Conservation (phyloP, 2,797 vertebrate genomes). For the Oreochromis mossambicus region DNA sequence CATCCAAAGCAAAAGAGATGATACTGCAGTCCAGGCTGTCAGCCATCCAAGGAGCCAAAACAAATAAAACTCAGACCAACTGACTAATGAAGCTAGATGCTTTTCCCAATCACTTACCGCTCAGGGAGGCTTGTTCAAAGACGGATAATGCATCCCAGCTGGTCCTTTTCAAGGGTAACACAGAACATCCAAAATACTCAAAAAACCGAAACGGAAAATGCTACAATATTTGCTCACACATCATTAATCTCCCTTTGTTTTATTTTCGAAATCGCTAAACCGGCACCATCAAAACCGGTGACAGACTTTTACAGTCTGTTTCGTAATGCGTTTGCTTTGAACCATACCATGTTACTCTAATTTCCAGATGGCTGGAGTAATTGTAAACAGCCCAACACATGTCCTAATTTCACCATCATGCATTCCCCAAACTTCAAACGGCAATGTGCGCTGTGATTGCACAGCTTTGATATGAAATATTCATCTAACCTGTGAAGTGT, state of each 20-base stretch:
- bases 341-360: conserved; percentile 48
- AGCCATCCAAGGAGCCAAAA: conserved; percentile 63
- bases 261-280: conserved; percentile 23
- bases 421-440: conserved; percentile 75
- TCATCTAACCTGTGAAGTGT: conserved; percentile 77
- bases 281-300: neutral
- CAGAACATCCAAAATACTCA: conserved; percentile 5
- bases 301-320: conserved; percentile 36
- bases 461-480: conserved; percentile 82
- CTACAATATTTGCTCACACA: conserved; percentile 16
- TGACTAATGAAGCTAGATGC: conserved; percentile 58
- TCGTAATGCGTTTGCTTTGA: conserved; percentile 49
- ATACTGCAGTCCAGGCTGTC: conserved; percentile 68
- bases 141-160: conserved; percentile 47
- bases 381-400: conserved; percentile 70
- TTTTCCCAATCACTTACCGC: conserved; percentile 47
- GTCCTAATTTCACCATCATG: conserved; percentile 65
- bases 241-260: conserved; percentile 25
- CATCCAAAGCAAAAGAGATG: conserved; percentile 65
- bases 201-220: conserved; percentile 8
- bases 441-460: conserved; percentile 66
- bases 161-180: conserved; percentile 27
- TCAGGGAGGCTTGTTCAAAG: conserved; percentile 54
- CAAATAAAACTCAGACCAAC: conserved; percentile 63
- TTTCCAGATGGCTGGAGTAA: conserved; percentile 71